Evolutionary conservation across 2,888 invertebrate genomes (phyloP).

Genomic region (Leptinotarsa peninsularis): DNA sequence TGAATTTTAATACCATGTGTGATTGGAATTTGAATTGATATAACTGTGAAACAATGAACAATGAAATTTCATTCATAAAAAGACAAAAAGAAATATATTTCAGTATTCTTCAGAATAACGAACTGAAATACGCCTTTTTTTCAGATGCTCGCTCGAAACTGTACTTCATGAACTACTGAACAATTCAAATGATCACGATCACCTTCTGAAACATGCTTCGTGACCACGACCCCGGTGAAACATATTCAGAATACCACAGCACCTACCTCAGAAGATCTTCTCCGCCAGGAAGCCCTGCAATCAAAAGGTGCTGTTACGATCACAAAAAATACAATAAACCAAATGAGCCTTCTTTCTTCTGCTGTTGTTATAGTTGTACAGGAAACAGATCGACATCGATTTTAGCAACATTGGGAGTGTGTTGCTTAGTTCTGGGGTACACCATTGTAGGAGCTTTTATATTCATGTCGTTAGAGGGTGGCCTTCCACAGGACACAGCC

Average conservation of each 20-base stretch:
- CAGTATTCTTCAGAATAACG: too few species aligned
- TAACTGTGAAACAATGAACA: too few species aligned
- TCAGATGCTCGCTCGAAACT: neutral
- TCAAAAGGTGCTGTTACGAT: conserved; percentile 63
- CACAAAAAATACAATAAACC: conserved; percentile 53
- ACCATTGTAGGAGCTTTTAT: conserved; percentile 92
- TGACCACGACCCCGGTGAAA: conserved; percentile 53
- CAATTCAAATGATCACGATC: conserved; percentile 31
- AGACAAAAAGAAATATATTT: too few species aligned
- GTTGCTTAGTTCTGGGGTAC: conserved; percentile 89
- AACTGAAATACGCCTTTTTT: neutral
- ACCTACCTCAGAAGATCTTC: conserved; percentile 60
- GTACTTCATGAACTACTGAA: neutral
- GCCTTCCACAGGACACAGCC: conserved; percentile 69
- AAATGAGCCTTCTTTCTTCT: conserved; percentile 61
- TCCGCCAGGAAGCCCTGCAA: conserved; percentile 63
- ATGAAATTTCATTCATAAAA: too few species aligned
- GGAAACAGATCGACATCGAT: conserved; percentile 71
- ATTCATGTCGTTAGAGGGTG: conserved; percentile 86
- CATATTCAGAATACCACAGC: conserved; percentile 61
- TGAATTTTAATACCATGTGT: too few species aligned
- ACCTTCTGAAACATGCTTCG: conserved; percentile 51
- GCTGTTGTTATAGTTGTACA: conserved; percentile 72
- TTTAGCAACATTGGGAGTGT: conserved; percentile 82
- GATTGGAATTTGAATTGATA: too few species aligned